These are phyloP conservation scores for Pasiphila rectangulata DNA, from an alignment of 2,888 invertebrate species.

Conservation along the genomic window DNA sequence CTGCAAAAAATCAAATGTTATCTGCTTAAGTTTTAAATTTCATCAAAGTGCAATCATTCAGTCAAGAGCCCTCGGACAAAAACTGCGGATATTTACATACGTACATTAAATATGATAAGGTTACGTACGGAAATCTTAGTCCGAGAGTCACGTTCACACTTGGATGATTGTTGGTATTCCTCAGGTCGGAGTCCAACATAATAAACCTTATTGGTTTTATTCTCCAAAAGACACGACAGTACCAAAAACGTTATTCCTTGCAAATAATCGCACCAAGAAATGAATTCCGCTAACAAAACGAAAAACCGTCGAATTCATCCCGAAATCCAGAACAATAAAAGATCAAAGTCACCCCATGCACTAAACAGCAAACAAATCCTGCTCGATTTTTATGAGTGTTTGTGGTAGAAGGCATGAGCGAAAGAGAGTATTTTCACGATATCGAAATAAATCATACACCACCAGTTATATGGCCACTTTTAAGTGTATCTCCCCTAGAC, in stretches of 20 bases:
- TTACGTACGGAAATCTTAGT: no score
- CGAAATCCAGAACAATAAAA: conserved; percentile 4
- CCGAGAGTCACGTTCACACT: no score
- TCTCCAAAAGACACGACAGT: not conserved
- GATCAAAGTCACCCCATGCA: conserved; percentile 22
- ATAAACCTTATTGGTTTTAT: no score
- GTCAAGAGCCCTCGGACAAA: no score
- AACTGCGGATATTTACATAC: no score
- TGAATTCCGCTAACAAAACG: not conserved
- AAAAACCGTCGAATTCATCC: conserved; percentile 1
- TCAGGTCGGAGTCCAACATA: no score
- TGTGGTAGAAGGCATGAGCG: not conserved
- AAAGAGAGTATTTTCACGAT: not conserved
- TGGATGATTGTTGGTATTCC: no score
- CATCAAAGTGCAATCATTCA: no score
- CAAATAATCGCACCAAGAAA: not conserved
- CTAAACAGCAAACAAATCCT: conserved; percentile 32
- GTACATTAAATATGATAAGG: no score
- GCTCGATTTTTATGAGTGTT: conserved; percentile 29
- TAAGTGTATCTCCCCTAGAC: not conserved
- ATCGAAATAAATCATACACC: not conserved
- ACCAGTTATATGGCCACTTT: not conserved
- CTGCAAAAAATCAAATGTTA: no score
- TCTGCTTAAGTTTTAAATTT: no score
- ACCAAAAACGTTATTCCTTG: no score